Evolutionary conservation across 2,888 invertebrate genomes (phyloP).

Genomic region (Caenorhabditis panamensis): DNA sequence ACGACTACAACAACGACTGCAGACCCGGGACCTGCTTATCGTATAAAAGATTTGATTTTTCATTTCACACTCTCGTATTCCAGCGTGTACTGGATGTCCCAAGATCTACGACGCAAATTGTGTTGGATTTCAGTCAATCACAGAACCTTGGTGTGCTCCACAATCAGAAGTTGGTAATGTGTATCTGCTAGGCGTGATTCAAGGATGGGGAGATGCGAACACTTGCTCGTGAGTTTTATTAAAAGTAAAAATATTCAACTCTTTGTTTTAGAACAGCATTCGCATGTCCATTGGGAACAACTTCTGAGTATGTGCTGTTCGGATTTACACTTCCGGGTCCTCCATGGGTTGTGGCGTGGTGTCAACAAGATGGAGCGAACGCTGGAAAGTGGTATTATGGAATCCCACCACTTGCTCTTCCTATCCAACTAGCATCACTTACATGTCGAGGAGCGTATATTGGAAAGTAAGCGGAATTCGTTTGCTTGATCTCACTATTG

Average conservation of each 20-base stretch:
- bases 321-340: constrained; percentile 7
- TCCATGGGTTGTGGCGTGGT: constrained; percentile 12
- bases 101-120: not conserved
- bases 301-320: not conserved
- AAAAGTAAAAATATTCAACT: not conserved
- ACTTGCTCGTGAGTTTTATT: constrained; percentile 18
- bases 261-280: constrained; percentile 15
- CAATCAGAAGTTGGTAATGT: not conserved
- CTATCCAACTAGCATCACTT: constrained; percentile 6
- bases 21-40: not conserved
- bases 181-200: not conserved
- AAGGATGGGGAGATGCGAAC: constrained; percentile 1
- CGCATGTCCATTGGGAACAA: constrained; percentile 30
- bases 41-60: not conserved
- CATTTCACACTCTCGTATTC: not conserved
- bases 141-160: not conserved
- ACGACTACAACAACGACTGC: not conserved
- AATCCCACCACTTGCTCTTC: constrained; percentile 18
- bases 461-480: too few relatives aligned
- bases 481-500: too few relatives aligned
- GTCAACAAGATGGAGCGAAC: constrained; percentile 20
- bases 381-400: constrained; percentile 40
- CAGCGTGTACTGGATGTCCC: constrained; percentile 13
- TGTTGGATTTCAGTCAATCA: not conserved
- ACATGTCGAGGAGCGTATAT: constrained; percentile 4